phyloP scores from a whole-genome alignment of 2,797 vertebrate species.

The Mallotus villosus region DNA sequence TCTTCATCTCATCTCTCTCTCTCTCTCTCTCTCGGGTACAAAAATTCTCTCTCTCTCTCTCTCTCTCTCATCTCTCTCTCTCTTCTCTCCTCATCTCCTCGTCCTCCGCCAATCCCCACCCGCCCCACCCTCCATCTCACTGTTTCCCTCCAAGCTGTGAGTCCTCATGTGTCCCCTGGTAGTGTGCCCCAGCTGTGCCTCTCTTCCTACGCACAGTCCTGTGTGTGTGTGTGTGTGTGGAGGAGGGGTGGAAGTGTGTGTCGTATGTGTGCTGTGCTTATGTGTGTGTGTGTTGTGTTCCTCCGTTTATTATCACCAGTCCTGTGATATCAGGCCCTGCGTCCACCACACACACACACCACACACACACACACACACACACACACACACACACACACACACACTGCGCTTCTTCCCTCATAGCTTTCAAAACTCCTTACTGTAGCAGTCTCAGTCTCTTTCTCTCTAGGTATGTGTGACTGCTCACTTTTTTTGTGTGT shows the following conservation, averaged over 20 bases:
- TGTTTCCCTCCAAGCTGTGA: slow-evolving; percentile 11
- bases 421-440: slow-evolving; percentile 5
- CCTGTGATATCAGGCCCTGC: slow-evolving; percentile 49
- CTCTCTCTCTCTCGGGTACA: too few relatives aligned
- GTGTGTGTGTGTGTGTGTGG: slow-evolving; percentile 14
- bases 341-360: slow-evolving; percentile 21
- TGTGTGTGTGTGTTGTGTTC: slow-evolving; percentile 32
- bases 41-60: too few relatives aligned
- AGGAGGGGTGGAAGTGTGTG: neutral
- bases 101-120: too few relatives aligned
- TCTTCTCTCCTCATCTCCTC: too few relatives aligned
- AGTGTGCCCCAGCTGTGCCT: slow-evolving; percentile 5
- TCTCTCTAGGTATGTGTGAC: slow-evolving; percentile 47
- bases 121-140: too few relatives aligned
- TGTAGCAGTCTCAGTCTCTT: slow-evolving; percentile 22
- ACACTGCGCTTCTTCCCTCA: neutral
- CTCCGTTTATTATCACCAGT: slow-evolving; percentile 39
- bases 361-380: neutral
- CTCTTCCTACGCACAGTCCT: slow-evolving; percentile 12
- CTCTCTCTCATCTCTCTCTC: too few relatives aligned
- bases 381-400: slow-evolving; percentile 4
- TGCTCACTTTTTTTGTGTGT: neutral
- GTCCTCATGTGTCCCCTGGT: slow-evolving; percentile 40
- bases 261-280: slow-evolving; percentile 16
- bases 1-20: too few relatives aligned